Evolutionary conservation across 2,797 vertebrate species (phyloP), one percentile per base, ranked within the genome.

Genomic region (Luscinia megarhynchos): DNA sequence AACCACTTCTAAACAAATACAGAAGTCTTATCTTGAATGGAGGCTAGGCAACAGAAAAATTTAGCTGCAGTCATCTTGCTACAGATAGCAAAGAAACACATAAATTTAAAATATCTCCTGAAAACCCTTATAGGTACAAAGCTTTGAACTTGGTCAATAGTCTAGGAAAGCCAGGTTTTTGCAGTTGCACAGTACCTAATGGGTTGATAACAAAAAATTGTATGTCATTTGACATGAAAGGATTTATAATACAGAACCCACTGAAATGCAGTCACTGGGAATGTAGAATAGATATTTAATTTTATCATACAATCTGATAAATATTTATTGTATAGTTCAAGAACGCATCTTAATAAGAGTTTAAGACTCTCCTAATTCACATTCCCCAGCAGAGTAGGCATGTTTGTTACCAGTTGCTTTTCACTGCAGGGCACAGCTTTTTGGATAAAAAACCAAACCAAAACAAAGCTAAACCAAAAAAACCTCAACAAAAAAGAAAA

Each of bases 221-320:
- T 6, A 12, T 51, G n/a, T 16, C 0, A 0, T 24, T 87, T 40
- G 22, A 48, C 24, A 29, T 18, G 40, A 30, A 22, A 68, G 72
- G 4, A 30, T 66, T 34, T 84, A 11, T 45, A 81, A 76, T 36
- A 59, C 12, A 84, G 36, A 88, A 12, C 9, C 84, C 2, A 3
- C n/a, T 73, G 63, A n/a, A 41, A 76, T 6, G 66, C 6, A 76
- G 22, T 22, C 32, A 26, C 16, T 21, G 62, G 13, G 5, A 68
- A 63, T 41, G 36, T n/a, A 59, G 34, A 54, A 91, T 38, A 72
- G 62, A 7, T 12, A 73, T 38, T 29, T 40, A 51, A 61, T 72
- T 64, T 21, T 43, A 45, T 57, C 2, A 43, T 30, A 66, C 11
- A 57, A 34, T 72, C 32, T 59, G 40, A 69, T 43, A 84, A 43